Base-by-base conservation (phyloP, 2,113 vertebrate species). In the Pavo muticus region DNA sequence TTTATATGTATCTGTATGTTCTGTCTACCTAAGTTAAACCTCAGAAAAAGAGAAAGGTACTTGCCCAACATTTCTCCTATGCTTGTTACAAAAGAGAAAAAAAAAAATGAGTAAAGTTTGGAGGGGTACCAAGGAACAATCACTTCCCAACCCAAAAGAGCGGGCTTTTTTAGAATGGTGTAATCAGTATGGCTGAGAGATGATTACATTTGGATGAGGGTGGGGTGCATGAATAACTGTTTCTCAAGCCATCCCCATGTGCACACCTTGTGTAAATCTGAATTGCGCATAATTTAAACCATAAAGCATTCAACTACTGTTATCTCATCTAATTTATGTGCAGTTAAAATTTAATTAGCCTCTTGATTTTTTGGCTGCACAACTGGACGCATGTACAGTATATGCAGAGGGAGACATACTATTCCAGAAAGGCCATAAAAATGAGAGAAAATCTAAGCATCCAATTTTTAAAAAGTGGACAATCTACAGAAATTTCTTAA, bases 301-400 rank as follows among this genome's bases (percentile, higher is more conserved):
- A 95, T 93, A 96, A 90, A 94, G 37, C 64, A 84, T 88, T 87
- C 72, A 92, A 93, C 91, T 97, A 90, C 86, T 93, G 96, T 86
- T 96, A 94, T 95, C 93, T 95, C 96, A 95, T 94, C 85, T 93
- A 95, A 95, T 95, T 96, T 96, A 96, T 91, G 93, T 94, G 87
- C 94, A 93, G 93, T 78, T 95, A 94, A 92, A 92, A 88, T 88
- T 95, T 95, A 95, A 82, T 96, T 92, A 87, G 93, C 78, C 71
- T 93, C 91, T 91, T 71, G 86, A 89, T 91, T 88, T 95, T 93
- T 96, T 97, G 97, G 97, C 96, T 97, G 86, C 61, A 91, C 35
- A 85, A 63, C 21, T 30, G 85, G 82, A 82, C 87, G 29, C 48
- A 86, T 92, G 70, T 75, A 65, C 23, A 73, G 50, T 87, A 68